Percentiles rank a stretch among this genome's conserved stretches.
phyloP scores from a whole-genome alignment of 2,113 vertebrate species.

The Spilogale gracilis region DNA sequence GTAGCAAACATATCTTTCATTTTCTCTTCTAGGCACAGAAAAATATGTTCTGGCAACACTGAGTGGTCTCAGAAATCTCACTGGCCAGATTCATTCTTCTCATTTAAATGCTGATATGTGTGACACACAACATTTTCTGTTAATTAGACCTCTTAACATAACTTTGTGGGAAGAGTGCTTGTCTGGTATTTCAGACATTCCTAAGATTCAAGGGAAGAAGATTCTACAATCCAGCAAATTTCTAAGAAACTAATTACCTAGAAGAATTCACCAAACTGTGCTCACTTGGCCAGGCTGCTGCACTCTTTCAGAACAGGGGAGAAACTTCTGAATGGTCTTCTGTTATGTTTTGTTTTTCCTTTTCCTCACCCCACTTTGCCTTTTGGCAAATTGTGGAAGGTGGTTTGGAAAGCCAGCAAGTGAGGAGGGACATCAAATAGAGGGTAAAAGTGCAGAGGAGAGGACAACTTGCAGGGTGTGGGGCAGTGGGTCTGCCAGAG shows the following conservation, averaged over 20 bases:
- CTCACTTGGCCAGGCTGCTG: too few relatives aligned
- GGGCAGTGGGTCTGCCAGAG: neutral
- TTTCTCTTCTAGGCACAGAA: neutral
- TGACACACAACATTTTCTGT: slow-evolving; percentile 1
- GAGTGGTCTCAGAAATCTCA: neutral
- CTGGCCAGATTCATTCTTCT: neutral
- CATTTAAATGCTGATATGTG: neutral
- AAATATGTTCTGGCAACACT: neutral
- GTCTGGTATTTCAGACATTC: slow-evolving; percentile 50
- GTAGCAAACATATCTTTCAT: neutral
- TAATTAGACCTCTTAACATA: slow-evolving; percentile 8
- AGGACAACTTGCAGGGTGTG: too few relatives aligned
- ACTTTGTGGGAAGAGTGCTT: neutral
- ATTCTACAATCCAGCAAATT: neutral
- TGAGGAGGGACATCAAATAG: neutral
- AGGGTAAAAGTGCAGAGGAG: neutral
- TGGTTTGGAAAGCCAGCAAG: neutral
- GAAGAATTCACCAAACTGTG: neutral
- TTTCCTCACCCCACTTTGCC: neutral
- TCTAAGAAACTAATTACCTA: neutral
- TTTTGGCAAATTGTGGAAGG: neutral
- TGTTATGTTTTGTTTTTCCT: neutral
- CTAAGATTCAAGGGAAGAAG: neutral
- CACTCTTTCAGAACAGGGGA: neutral
- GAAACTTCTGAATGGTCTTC: neutral